Conservation (phyloP, 1,140 invertebrate species). For the Drosophila bocqueti region DNA sequence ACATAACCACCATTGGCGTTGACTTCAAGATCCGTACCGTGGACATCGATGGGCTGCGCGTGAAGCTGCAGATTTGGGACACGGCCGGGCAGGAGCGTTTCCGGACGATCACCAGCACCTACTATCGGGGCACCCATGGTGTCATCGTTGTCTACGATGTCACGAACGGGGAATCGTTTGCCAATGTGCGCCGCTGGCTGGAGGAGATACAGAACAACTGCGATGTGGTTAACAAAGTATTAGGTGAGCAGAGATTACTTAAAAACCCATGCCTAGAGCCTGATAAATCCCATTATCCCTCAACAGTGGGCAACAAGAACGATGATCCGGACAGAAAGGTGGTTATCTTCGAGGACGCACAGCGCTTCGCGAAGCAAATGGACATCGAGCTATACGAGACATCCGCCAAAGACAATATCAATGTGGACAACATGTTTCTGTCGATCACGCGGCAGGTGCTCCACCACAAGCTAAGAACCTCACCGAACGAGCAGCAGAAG, state of each 20-base stretch:
- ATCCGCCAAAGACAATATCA: slow-evolving; percentile 99
- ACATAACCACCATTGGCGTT: slow-evolving; percentile 99
- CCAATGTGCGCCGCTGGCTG: slow-evolving; percentile 98
- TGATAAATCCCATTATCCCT: slow-evolving; percentile 1
- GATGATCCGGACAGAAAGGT: slow-evolving; percentile 98
- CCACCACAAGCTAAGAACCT: slow-evolving; percentile 79
- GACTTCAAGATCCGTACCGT: slow-evolving; percentile 99
- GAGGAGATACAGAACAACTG: slow-evolving; percentile 99
- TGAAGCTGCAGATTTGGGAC: slow-evolving; percentile 99
- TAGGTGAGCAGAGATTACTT: slow-evolving; percentile 88
- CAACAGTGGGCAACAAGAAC: slow-evolving; percentile 98
- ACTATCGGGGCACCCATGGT: slow-evolving; percentile 99
- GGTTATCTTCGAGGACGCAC: slow-evolving; percentile 98
- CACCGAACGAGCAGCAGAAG: slow-evolving; percentile 85
- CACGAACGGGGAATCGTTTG: slow-evolving; percentile 99
- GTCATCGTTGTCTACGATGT: slow-evolving; percentile 99
- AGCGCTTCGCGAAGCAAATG: slow-evolving; percentile 98
- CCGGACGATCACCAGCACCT: slow-evolving; percentile 87
- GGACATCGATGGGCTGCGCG: slow-evolving; percentile 96
- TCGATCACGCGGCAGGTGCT: slow-evolving; percentile 89
- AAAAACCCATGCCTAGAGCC: not conserved
- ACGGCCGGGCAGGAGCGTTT: slow-evolving; percentile 95
- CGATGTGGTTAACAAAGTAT: slow-evolving; percentile 99
- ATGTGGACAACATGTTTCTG: slow-evolving; percentile 97
- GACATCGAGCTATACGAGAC: slow-evolving; percentile 98